phyloP scores from a whole-genome alignment of 1,140 invertebrate genomes.

The Idris sp. region DNA sequence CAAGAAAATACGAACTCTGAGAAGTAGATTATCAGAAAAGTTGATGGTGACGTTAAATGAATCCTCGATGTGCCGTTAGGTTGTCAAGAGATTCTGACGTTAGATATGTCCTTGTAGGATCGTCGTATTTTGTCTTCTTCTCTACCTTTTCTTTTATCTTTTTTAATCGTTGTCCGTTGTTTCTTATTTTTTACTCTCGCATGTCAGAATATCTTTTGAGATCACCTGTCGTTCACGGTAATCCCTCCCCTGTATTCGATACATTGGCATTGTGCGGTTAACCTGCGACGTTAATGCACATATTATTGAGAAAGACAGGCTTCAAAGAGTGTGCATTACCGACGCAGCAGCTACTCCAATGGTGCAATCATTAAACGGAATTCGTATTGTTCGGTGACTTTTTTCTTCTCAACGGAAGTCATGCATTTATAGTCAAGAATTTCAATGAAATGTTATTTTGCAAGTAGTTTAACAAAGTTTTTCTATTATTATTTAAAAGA shows the following conservation, averaged over 20 bases:
- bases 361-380: constrained; percentile 50
- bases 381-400: constrained; percentile 48
- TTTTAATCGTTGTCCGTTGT: background rate
- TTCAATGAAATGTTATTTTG: constrained; percentile 33
- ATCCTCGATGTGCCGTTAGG: constrained; percentile 44
- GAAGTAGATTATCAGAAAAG: constrained; percentile 49
- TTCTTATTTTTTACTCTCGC: constrained; percentile 1
- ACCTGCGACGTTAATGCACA: constrained; percentile 44
- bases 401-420: constrained; percentile 37
- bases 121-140: constrained; percentile 16
- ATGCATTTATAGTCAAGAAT: constrained; percentile 37
- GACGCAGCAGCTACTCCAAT: constrained; percentile 33
- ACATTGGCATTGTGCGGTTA: constrained; percentile 38
- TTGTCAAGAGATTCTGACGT: constrained; percentile 21
- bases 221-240: constrained; percentile 37
- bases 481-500: too few species aligned
- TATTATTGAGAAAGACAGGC: constrained; percentile 52
- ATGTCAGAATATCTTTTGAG: constrained; percentile 27
- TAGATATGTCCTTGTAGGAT: constrained; percentile 43
- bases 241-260: constrained; percentile 26
- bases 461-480: constrained; percentile 30
- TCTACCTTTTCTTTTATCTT: background rate
- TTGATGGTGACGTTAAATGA: constrained; percentile 41
- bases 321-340: constrained; percentile 49
- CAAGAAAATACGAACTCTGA: constrained; percentile 29